These are phyloP conservation scores for Megalops atlanticus DNA, from an alignment of 2,113 vertebrate species.

Conservation along the genomic window DNA sequence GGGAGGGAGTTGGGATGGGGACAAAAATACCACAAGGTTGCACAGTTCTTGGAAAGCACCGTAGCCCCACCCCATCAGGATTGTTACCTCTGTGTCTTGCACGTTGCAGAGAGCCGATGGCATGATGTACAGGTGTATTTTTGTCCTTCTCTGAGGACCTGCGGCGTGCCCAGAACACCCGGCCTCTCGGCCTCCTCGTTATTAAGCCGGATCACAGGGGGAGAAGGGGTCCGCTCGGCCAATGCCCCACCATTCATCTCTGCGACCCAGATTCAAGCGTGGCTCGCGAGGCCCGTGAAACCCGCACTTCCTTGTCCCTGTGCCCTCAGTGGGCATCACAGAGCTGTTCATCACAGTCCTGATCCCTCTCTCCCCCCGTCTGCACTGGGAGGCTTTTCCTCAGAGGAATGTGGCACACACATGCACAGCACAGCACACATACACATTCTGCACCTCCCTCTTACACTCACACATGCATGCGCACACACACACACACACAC, in stretches of 20 bases:
- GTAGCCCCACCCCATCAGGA: conserved; percentile 14
- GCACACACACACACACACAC: neutral
- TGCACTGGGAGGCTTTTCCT: neutral
- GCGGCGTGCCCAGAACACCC: conserved; percentile 12
- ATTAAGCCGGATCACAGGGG: conserved; percentile 51
- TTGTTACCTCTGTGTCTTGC: conserved; percentile 51
- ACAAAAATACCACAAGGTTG: conserved; percentile 49
- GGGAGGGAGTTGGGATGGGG: conserved; percentile 39
- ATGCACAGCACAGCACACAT: neutral
- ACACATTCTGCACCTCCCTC: neutral
- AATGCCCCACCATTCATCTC: conserved; percentile 49
- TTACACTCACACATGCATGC: neutral
- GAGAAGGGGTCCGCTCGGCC: conserved; percentile 47
- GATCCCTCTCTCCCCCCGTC: neutral
- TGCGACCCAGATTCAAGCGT: conserved; percentile 46
- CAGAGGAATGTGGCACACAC: neutral
- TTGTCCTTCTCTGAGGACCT: conserved; percentile 31
- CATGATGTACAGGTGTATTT: conserved; percentile 5
- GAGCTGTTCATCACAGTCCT: neutral
- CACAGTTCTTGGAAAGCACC: conserved; percentile 38
- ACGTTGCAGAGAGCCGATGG: conserved; percentile 1
- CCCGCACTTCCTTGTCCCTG: neutral
- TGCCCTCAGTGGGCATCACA: neutral
- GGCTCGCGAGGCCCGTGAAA: conserved; percentile 28
- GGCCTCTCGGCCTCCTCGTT: conserved; percentile 35